A percentile compares a stretch with the other conserved stretches of the same genome.
phyloP scores from a whole-genome alignment of 2,113 vertebrate species.

The western clawed frog (Xenopus tropicalis) region DNA sequence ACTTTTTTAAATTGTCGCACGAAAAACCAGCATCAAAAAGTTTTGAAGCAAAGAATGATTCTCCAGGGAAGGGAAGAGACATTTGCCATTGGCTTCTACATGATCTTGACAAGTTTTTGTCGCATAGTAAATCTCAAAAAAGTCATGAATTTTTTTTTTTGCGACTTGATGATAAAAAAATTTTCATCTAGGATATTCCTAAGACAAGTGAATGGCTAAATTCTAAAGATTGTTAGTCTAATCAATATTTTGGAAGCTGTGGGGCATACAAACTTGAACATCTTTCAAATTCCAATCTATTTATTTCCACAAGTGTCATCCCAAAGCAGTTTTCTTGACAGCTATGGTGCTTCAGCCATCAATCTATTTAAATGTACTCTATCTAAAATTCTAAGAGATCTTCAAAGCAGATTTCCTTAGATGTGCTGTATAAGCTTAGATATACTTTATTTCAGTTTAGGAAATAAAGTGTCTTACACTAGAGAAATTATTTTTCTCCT shows the following conservation, averaged over 20 bases:
- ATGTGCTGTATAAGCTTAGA: conserved; percentile 42
- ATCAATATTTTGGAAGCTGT: conserved; percentile 48
- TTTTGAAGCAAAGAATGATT: no score
- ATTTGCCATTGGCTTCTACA: no score
- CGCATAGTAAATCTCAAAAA: conserved; percentile 43
- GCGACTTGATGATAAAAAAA: no score
- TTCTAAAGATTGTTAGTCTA: conserved; percentile 6
- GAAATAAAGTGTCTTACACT: neutral
- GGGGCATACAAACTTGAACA: conserved; percentile 46
- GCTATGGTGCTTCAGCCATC: conserved; percentile 46
- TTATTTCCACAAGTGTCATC: conserved; percentile 47
- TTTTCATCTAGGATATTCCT: conserved; percentile 40
- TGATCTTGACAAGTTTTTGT: no score
- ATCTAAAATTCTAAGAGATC: conserved; percentile 49
- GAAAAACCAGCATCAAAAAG: no score
- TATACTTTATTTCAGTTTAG: conserved; percentile 47
- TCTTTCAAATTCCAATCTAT: conserved; percentile 46
- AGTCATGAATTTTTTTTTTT: conserved; percentile 49
- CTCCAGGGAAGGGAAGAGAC: conserved; percentile 12
- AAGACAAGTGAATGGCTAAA: conserved; percentile 48
- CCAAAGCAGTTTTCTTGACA: conserved; percentile 53
- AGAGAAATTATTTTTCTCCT: neutral
- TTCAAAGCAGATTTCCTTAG: conserved; percentile 49
- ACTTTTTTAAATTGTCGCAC: no score
- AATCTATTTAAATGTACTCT: conserved; percentile 52